phyloP scores from a whole-genome alignment of 2,113 vertebrate species.

The Peromyscus polionotus region DNA sequence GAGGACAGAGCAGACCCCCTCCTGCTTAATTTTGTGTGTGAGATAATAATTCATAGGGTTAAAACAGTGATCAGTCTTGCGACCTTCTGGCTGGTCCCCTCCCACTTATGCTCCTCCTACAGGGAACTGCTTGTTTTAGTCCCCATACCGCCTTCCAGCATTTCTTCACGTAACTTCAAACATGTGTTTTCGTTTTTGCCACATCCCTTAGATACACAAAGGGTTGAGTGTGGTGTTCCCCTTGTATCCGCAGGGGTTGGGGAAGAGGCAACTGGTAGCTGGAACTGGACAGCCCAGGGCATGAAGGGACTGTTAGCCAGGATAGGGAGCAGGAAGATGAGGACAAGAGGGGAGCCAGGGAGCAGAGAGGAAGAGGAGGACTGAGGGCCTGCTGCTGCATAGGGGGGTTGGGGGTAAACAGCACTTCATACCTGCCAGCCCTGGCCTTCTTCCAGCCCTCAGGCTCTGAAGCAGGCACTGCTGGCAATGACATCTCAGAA shows the following conservation, averaged over 20 bases:
- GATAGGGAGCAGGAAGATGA: no score
- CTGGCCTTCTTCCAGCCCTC: background rate
- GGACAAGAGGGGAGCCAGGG: background rate
- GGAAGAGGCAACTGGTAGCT: background rate
- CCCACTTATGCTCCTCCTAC: background rate
- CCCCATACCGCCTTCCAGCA: background rate
- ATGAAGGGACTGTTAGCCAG: background rate
- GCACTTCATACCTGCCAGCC: background rate
- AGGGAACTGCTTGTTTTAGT: fast-evolving
- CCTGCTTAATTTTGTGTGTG: background rate
- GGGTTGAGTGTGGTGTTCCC: no score
- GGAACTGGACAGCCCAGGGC: background rate
- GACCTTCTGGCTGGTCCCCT: background rate
- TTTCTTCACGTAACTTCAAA: background rate
- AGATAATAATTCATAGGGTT: background rate
- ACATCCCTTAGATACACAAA: background rate
- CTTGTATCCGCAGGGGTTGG: background rate
- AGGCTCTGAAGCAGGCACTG: background rate
- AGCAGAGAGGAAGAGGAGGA: background rate
- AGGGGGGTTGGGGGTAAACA: background rate
- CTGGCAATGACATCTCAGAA: background rate
- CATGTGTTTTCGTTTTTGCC: background rate
- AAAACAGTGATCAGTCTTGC: background rate
- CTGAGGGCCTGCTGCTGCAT: background rate
- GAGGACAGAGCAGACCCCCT: background rate